Conservation (phyloP, 2,797 vertebrate genomes). For the Setipinna tenuifilis region DNA sequence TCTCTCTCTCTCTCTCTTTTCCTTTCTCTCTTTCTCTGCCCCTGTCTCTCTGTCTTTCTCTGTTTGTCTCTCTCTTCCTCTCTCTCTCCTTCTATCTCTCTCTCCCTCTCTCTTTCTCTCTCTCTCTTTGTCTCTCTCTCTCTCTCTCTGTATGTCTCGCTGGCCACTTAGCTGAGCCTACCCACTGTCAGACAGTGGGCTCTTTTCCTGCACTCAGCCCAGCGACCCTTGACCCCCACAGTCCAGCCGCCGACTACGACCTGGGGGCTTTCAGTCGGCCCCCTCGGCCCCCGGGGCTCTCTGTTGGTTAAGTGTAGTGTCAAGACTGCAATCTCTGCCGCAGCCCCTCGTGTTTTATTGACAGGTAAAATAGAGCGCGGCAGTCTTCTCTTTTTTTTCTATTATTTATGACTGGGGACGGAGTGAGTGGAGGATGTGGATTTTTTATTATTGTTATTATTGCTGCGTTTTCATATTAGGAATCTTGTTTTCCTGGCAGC, state of each 20-base stretch:
- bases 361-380: slow-evolving; percentile 66
- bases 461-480: slow-evolving; percentile 64
- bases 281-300: slow-evolving; percentile 60
- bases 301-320: slow-evolving; percentile 76
- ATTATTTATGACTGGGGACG: slow-evolving; percentile 75
- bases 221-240: slow-evolving; percentile 65
- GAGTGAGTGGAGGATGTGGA: slow-evolving; percentile 69
- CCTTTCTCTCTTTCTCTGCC: neutral
- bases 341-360: slow-evolving; percentile 67
- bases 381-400: slow-evolving; percentile 65
- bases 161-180: slow-evolving; percentile 21
- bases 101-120: neutral
- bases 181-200: slow-evolving; percentile 46
- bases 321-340: slow-evolving; percentile 68
- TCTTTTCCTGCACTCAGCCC: slow-evolving; percentile 38
- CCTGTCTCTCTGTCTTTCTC: neutral
- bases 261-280: slow-evolving; percentile 59
- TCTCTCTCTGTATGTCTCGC: neutral
- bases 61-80: neutral
- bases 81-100: neutral
- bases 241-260: slow-evolving; percentile 64
- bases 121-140: neutral
- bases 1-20: neutral
- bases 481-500: slow-evolving; percentile 70
- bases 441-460: slow-evolving; percentile 65